Conservation (phyloP, 2,797 vertebrate species). For the Coilia nasus region DNA sequence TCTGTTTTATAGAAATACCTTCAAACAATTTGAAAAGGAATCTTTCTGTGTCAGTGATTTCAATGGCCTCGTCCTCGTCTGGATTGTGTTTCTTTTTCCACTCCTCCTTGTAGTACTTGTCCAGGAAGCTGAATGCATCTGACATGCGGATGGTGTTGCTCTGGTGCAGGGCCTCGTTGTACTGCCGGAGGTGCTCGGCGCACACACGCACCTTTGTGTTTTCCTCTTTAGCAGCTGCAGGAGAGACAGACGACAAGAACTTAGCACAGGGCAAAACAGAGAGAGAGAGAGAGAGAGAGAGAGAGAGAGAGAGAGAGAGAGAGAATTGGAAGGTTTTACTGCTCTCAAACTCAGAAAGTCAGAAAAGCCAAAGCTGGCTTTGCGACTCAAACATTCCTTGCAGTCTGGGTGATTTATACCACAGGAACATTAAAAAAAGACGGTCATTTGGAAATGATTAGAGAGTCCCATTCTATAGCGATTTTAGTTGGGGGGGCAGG, state of each 20-base stretch:
- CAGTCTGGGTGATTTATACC: background rate
- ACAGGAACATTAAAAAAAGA: background rate
- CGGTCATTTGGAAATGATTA: background rate
- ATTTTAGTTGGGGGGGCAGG: background rate
- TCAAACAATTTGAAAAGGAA: slow-evolving; percentile 86
- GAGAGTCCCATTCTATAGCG: background rate
- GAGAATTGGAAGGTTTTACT: background rate
- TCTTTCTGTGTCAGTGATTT: slow-evolving; percentile 80
- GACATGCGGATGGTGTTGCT: slow-evolving; percentile 91
- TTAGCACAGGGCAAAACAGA: background rate
- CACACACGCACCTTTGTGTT: slow-evolving; percentile 86
- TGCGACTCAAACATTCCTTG: background rate
- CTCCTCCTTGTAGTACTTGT: slow-evolving; percentile 84
- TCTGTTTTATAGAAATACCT: slow-evolving; percentile 69
- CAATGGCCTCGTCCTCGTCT: slow-evolving; percentile 68
- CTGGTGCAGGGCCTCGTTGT: slow-evolving; percentile 90
- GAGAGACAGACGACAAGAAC: slow-evolving; percentile 29
- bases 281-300: background rate
- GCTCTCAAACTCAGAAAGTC: background rate
- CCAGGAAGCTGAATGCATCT: slow-evolving; percentile 86
- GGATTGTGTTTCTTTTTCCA: slow-evolving; percentile 77
- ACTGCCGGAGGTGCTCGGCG: slow-evolving; percentile 87
- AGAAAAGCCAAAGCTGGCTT: background rate
- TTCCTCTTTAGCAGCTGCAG: slow-evolving; percentile 84
- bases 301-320: background rate